Evolutionary conservation across 2,113 vertebrate species (phyloP).

Genomic region (Tauraco erythrolophus): DNA sequence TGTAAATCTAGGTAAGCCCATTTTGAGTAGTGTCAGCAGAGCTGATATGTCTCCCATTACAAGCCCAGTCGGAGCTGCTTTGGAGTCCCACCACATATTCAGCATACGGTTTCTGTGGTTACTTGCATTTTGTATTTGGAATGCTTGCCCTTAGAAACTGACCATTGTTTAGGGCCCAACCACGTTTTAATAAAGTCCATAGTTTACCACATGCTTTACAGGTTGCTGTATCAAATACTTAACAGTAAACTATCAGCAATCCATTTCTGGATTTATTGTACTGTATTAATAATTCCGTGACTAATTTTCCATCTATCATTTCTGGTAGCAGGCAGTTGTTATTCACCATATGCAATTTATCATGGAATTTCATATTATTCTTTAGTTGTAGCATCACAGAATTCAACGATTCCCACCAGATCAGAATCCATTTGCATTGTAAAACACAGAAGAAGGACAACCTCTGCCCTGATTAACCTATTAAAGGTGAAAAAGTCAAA

Average conservation of each 20-base stretch:
- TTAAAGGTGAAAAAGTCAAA: background rate
- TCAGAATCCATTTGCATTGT: background rate
- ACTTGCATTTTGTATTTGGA: background rate
- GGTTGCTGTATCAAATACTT: background rate
- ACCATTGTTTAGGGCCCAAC: accelerated
- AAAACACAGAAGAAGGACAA: background rate
- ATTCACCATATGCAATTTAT: background rate
- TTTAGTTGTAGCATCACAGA: background rate
- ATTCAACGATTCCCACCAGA: background rate
- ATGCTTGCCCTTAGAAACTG: background rate
- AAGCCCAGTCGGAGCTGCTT: background rate
- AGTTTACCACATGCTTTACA: background rate
- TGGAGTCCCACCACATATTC: background rate
- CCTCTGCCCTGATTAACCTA: background rate
- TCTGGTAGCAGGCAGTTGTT: background rate
- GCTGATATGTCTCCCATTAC: background rate
- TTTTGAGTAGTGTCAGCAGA: background rate
- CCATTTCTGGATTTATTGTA: background rate
- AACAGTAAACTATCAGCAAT: background rate
- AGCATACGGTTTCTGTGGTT: background rate
- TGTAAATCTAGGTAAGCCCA: background rate
- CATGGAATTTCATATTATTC: background rate
- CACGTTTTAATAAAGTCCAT: background rate
- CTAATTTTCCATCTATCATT: background rate
- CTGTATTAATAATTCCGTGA: background rate